Evolutionary conservation across 2,113 vertebrate genomes (phyloP).

Genomic region (Cebidichthys violaceus): DNA sequence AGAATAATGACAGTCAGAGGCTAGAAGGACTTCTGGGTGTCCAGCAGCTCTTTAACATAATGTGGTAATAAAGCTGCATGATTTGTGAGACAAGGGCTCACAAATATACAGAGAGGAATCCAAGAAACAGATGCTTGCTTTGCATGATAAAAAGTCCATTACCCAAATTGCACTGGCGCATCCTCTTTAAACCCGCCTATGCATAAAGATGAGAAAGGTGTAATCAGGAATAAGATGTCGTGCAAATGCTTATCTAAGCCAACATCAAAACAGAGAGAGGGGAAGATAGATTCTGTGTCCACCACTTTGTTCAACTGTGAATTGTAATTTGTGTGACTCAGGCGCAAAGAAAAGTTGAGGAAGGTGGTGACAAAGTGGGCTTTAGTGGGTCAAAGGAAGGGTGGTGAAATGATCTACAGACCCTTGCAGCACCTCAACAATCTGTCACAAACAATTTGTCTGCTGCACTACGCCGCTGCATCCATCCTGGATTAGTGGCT

Average conservation of each 20-base stretch:
- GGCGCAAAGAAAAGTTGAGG: neutral
- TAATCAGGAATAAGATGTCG: neutral
- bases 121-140: constrained; percentile 26
- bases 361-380: neutral
- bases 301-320: neutral
- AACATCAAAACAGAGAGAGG: neutral
- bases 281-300: neutral
- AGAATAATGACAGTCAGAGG: no score
- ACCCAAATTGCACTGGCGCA: constrained; percentile 30
- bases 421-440: neutral
- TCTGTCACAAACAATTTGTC: neutral
- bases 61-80: neutral
- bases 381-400: constrained; percentile 15
- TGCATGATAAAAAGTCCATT: constrained; percentile 27
- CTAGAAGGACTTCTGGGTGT: no score
- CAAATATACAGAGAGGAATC: neutral
- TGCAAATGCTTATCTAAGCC: neutral
- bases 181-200: constrained; percentile 25
- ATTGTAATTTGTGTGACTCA: neutral
- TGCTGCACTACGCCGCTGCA: neutral
- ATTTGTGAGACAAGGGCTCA: neutral
- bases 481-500: constrained; percentile 13
- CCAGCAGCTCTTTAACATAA: constrained; percentile 17
- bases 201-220: constrained; percentile 22
- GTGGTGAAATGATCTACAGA: constrained; percentile 1